Base-by-base conservation (phyloP, 2,888 invertebrate genomes). In the Drosophila anceps region DNA sequence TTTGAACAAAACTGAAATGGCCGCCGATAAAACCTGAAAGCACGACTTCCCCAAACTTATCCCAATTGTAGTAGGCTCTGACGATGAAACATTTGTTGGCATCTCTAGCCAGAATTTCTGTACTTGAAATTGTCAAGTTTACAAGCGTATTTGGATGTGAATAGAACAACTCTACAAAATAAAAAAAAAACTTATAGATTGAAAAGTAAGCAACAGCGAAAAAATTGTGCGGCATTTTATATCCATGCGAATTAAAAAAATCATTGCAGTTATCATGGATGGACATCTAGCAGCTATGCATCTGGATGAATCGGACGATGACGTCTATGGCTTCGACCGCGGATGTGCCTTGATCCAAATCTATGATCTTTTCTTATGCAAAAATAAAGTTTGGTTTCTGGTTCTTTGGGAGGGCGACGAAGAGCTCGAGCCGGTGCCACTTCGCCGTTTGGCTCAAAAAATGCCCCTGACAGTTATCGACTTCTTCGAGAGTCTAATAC, bases 381-480 rank as follows among this genome's bases (percentile, higher is more conserved):
- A 66, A 13, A n/a, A 20, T 8, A 6, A 15, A 1, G 4, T 37
- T 12, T 66, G 53, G 53, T 29, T 66, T n/a, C 43, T 53, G 10
- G 66, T 20, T 6, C 15, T 53, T 10, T 66, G 66, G 66, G 43
- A 66, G n/a, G 53, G 29, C n/a, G 37, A 65, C 4, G 15, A 43
- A 2, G 37, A 54, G 53, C 13, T 35, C 1, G 43, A 66, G 9
- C 43, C 66, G 15, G 54, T 66, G 10, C 66, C 66, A 8, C 35
- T 43, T 7, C 2, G 12, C 5, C 2, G 44, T 2, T 29, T 66
- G 29, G 10, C 10, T 44, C 8, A 24, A 1, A n/a, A 35, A 15
- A 54, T 31, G 13, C 43, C 66, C 2, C 3, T 4, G 1, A 5
- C 0, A 9, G 35, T 54, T 2, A 24, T 44, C 0, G 43, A 35